A percentile compares a stretch with the other conserved stretches of the same genome.
Evolutionary conservation across 2,888 invertebrate genomes (phyloP).

Genomic region (Troglohyphantes excavatus): DNA sequence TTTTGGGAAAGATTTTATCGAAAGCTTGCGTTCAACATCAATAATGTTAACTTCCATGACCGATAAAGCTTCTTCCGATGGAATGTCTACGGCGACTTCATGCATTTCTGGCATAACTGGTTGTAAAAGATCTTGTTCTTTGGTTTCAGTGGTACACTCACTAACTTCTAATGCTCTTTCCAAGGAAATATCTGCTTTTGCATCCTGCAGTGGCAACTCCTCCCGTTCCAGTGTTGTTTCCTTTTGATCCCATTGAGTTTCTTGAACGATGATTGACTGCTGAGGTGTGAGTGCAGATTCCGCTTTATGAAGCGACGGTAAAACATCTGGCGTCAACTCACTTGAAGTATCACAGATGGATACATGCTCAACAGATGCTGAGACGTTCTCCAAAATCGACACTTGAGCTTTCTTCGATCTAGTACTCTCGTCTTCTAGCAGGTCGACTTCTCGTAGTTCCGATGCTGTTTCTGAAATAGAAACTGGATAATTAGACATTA

Average conservation of each 20-base stretch:
- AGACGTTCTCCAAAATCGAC: conserved; percentile 68
- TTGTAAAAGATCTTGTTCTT: conserved; percentile 74
- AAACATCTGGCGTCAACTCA: conserved; percentile 73
- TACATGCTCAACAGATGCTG: conserved; percentile 77
- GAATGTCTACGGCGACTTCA: conserved; percentile 69
- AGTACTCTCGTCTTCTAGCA: conserved; percentile 55
- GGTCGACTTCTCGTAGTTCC: conserved; percentile 78
- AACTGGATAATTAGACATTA: conserved; percentile 79
- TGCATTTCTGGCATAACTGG: conserved; percentile 70
- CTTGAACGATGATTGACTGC: conserved; percentile 70
- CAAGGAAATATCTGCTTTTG: conserved; percentile 64
- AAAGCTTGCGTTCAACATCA: conserved; percentile 70
- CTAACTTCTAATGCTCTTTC: conserved; percentile 71
- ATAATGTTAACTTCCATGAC: conserved; percentile 74
- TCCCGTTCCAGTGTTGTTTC: conserved; percentile 74
- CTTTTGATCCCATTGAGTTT: conserved; percentile 73
- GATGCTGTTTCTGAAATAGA: conserved; percentile 79
- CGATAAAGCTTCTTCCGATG: conserved; percentile 78
- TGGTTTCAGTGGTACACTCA: conserved; percentile 75
- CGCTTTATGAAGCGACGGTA: conserved; percentile 69
- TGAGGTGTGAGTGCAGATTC: conserved; percentile 70
- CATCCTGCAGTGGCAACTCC: conserved; percentile 61
- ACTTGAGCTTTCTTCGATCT: conserved; percentile 75
- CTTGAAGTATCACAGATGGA: conserved; percentile 73
- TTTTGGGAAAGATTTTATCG: conserved; percentile 52